A percentile compares a stretch with the other conserved stretches of the same genome.
Conservation (phyloP, 2,888 invertebrate genomes). For the Trichogramma dendrolimi region DNA sequence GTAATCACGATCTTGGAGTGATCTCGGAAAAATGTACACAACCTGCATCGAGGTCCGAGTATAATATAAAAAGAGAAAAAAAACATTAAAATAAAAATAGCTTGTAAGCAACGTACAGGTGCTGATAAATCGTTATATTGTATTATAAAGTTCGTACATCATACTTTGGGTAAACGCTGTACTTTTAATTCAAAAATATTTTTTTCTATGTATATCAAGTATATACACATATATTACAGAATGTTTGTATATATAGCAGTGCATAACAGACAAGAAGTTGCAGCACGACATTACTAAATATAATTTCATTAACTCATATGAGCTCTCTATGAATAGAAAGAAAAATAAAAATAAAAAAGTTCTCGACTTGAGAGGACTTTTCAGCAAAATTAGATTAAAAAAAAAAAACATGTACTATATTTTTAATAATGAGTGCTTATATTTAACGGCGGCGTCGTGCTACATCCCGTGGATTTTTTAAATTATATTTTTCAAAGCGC, state of each 20-base stretch:
- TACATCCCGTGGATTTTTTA: conserved; percentile 13
- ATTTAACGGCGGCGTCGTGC: conserved; percentile 17
- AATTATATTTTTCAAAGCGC: not conserved
- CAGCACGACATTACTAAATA: conserved; percentile 19
- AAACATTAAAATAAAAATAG: no score
- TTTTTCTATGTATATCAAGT: conserved; percentile 8
- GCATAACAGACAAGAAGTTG: conserved; percentile 15
- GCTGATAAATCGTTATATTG: no score
- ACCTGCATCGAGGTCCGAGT: no score
- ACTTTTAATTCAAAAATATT: conserved; percentile 10
- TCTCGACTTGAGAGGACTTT: not conserved
- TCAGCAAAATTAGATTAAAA: not conserved
- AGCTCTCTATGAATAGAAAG: not conserved
- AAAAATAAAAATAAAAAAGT: not conserved
- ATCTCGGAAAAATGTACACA: no score
- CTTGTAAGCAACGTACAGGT: no score
- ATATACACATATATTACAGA: not conserved
- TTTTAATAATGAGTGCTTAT: not conserved
- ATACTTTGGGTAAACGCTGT: conserved; percentile 18
- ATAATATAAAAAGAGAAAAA: no score
- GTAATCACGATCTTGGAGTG: no score
- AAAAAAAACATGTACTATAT: not conserved
- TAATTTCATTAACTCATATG: not conserved
- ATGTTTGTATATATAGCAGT: not conserved
- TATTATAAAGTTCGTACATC: no score